These are phyloP conservation scores for Phacellophora camtschatica DNA, from an alignment of 30 jellyfish, hydroid and myxozoan genomes.

Conservation along the genomic window DNA sequence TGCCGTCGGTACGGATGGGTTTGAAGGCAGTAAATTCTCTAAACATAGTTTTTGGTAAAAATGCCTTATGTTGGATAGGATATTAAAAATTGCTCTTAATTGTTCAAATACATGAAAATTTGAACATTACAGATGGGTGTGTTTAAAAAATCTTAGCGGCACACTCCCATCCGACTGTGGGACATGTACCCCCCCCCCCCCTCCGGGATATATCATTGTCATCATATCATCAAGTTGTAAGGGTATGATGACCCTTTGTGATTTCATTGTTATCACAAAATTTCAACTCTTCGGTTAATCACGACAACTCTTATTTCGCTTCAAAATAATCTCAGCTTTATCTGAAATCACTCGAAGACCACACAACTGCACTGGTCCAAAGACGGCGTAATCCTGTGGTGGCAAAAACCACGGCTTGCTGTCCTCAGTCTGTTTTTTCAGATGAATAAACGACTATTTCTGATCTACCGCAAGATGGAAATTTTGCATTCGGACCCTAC, in stretches of 20 bases:
- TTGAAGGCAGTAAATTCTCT: no score
- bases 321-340: constrained; percentile 37
- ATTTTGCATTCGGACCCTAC: constrained; percentile 46
- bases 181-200: no score
- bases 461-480: constrained; percentile 54
- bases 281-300: constrained; percentile 32
- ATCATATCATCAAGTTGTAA: neutral
- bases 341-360: constrained; percentile 59
- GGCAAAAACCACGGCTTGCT: constrained; percentile 34
- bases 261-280: neutral
- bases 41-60: no score
- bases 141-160: no score
- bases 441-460: constrained; percentile 41
- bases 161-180: no score
- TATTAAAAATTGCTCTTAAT: no score
- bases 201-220: no score
- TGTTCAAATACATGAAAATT: no score
- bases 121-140: no score
- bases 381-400: constrained; percentile 49
- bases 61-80: no score
- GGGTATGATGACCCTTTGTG: constrained; percentile 28
- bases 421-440: constrained; percentile 38
- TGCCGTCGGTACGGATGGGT: no score
- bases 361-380: constrained; percentile 42
- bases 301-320: constrained; percentile 47